These are phyloP conservation scores for Cosmopolites sordidus DNA, from an alignment of 2,888 invertebrate species.

Conservation along the genomic window DNA sequence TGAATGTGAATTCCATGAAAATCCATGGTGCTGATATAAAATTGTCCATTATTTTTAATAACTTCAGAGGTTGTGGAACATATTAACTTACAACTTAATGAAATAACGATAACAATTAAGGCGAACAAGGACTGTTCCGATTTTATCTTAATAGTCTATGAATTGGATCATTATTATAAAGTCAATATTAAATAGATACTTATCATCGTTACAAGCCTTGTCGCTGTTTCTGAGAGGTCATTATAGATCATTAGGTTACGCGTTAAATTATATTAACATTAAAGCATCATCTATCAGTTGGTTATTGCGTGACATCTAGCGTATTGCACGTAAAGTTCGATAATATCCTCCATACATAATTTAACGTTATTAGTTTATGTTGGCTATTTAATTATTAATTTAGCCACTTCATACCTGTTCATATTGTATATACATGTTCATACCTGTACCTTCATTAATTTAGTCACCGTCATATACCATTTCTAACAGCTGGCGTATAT, in stretches of 20 bases:
- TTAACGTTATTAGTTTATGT: neutral
- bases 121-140: neutral
- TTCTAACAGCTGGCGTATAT: no score
- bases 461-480: no score
- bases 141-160: neutral
- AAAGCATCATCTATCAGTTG: conserved; percentile 1
- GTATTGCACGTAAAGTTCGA: neutral
- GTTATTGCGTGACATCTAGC: neutral
- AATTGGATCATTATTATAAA: neutral
- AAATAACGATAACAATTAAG: no score
- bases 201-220: neutral
- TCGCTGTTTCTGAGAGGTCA: conserved; percentile 10
- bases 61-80: no score
- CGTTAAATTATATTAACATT: conserved; percentile 10
- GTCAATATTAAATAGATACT: conserved; percentile 10
- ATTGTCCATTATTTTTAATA: no score
- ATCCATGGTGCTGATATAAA: no score
- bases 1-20: no score
- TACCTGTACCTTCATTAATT: no score
- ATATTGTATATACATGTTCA: no score
- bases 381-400: neutral
- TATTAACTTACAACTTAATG: no score
- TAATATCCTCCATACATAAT: neutral
- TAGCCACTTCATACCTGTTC: neutral
- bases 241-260: conserved; percentile 6